Percentiles rank a stretch among this genome's conserved stretches.
Conservation (phyloP, 2,113 vertebrate genomes). For the Dasyurus viverrinus region DNA sequence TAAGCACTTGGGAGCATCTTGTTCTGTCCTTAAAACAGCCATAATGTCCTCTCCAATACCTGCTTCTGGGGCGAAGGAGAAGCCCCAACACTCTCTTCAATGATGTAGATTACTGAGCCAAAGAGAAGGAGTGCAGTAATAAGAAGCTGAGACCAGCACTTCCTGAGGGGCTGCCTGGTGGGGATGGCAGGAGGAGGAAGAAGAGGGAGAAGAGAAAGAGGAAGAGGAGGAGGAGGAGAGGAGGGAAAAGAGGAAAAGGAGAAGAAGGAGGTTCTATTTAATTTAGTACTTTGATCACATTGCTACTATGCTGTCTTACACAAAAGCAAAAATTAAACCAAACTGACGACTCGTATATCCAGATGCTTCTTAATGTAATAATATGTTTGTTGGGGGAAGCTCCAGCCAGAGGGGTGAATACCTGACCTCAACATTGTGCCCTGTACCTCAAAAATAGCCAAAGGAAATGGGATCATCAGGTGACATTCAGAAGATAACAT, state of each 20-base stretch:
- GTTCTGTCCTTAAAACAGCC: neutral
- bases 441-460: neutral
- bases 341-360: neutral
- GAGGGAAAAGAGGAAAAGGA: no score
- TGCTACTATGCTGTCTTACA: neutral
- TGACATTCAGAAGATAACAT: no score
- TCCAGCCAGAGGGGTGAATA: no score
- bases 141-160: neutral
- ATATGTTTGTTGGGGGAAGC: neutral
- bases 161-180: no score
- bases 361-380: neutral
- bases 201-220: no score
- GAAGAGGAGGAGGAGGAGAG: no score
- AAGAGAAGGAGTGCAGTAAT: neutral
- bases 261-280: no score
- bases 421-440: neutral
- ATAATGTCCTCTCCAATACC: neutral
- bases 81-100: neutral
- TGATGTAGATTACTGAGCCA: neutral
- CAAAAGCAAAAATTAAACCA: neutral
- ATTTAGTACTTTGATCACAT: neutral
- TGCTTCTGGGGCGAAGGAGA: neutral
- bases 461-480: neutral
- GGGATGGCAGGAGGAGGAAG: no score
- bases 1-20: neutral